A percentile compares a stretch with the other conserved stretches of the same genome.
phyloP scores from a whole-genome alignment of 2,888 invertebrate genomes.

The Azorinus chamasolen region DNA sequence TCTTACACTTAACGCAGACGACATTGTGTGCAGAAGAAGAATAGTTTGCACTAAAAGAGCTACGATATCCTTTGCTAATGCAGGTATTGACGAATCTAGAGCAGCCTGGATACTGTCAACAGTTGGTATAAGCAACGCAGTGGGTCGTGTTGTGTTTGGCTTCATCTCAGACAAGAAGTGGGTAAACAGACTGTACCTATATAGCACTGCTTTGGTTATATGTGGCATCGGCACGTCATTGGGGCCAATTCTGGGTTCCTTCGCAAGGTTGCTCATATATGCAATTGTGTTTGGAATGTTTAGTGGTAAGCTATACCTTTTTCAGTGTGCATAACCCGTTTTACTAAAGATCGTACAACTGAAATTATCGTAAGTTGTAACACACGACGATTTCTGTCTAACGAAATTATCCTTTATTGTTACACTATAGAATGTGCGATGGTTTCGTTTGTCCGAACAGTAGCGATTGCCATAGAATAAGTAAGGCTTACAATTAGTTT shows the following conservation, averaged over 20 bases:
- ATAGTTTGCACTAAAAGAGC: no score
- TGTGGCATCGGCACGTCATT: conserved; percentile 39
- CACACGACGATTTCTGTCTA: no score
- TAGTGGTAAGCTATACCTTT: conserved; percentile 45
- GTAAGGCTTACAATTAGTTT: no score
- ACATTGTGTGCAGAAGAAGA: no score
- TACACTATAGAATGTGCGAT: no score
- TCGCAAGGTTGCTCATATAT: conserved; percentile 25
- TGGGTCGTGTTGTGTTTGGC: conserved; percentile 92
- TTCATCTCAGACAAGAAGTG: conserved; percentile 87
- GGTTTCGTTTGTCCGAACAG: no score
- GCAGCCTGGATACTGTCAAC: conserved; percentile 92
- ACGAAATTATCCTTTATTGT: no score
- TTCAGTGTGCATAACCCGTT: no score
- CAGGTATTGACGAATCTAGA: conserved; percentile 35
- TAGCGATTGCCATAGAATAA: no score
- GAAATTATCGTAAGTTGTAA: no score
- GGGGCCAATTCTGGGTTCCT: conserved; percentile 18
- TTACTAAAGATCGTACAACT: no score
- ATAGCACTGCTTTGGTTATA: conserved; percentile 93
- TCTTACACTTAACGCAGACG: no score
- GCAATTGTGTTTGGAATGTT: conserved; percentile 50
- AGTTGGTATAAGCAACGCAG: conserved; percentile 96
- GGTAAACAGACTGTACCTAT: conserved; percentile 95
- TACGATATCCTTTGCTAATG: neutral